Conservation (phyloP, 2,888 invertebrate genomes). For the Lochmaea crataegi region DNA sequence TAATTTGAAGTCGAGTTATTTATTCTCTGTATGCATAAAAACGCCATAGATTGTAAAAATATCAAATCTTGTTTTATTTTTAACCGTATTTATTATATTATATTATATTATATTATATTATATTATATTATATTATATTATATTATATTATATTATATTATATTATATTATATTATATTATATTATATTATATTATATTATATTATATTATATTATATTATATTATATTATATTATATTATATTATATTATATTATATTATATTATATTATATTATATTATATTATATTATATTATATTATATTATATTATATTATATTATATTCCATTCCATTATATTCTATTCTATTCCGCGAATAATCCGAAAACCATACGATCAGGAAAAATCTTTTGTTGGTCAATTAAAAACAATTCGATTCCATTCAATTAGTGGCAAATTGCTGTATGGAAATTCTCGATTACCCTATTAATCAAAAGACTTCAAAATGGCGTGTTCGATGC, state of each 20-base stretch:
- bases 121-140: conserved; percentile 6
- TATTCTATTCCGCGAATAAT: no score
- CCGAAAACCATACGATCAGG: background rate
- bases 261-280: conserved; percentile 1
- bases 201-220: conserved; percentile 12
- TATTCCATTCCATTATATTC: no score
- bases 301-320: background rate
- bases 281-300: conserved; percentile 1
- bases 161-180: conserved; percentile 9
- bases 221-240: conserved; percentile 9
- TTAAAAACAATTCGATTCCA: background rate
- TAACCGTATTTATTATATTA: conserved; percentile 7
- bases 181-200: conserved; percentile 18
- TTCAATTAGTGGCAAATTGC: conserved; percentile 13
- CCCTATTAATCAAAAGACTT: conserved; percentile 20
- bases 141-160: background rate
- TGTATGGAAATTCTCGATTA: conserved; percentile 13
- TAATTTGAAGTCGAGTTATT: no score
- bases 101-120: conserved; percentile 19
- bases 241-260: conserved; percentile 1
- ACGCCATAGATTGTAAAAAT: no score
- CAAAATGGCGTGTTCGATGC: conserved; percentile 14
- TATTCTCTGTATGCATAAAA: no score
- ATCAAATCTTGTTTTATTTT: no score
- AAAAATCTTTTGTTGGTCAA: background rate